phyloP scores from a whole-genome alignment of 2,797 vertebrate species.

The Macropodus opercularis region DNA sequence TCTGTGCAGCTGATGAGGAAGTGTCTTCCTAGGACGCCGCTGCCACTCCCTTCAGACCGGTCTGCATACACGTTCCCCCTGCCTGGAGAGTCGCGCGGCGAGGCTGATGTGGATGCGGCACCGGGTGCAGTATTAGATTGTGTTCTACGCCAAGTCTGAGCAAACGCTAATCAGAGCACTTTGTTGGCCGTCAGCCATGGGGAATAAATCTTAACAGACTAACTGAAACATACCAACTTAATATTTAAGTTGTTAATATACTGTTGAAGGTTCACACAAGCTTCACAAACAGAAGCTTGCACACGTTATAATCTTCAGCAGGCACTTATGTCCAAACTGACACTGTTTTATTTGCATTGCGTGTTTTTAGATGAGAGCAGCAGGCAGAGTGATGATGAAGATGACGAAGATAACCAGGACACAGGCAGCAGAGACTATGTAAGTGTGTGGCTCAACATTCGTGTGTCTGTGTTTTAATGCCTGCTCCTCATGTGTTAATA shows the following conservation, averaged over 20 bases:
- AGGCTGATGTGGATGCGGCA: slow-evolving; percentile 7
- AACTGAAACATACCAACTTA: background rate
- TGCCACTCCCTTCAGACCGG: slow-evolving; percentile 80
- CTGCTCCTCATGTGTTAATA: background rate
- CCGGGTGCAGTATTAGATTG: slow-evolving; percentile 48
- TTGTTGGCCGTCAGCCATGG: too few relatives aligned
- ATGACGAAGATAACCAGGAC: slow-evolving; percentile 41
- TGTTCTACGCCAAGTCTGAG: background rate
- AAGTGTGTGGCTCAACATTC: slow-evolving; percentile 11
- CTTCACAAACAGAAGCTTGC: background rate
- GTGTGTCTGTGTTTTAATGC: background rate
- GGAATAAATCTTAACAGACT: too few relatives aligned
- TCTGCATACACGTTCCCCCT: slow-evolving; percentile 83
- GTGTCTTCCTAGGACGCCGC: slow-evolving; percentile 82
- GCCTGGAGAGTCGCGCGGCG: slow-evolving; percentile 58
- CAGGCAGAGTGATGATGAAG: slow-evolving; percentile 50
- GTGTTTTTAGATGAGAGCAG: slow-evolving; percentile 34
- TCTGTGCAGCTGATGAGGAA: slow-evolving; percentile 87
- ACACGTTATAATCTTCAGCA: background rate
- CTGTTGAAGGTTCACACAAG: background rate
- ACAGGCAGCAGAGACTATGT: slow-evolving; percentile 44
- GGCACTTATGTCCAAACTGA: too few relatives aligned
- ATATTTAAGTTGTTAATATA: background rate
- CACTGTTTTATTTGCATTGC: background rate
- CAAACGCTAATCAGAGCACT: too few relatives aligned